These are phyloP conservation scores for Silurus meridionalis DNA, from an alignment of 2,113 vertebrate species.

Conservation along the genomic window DNA sequence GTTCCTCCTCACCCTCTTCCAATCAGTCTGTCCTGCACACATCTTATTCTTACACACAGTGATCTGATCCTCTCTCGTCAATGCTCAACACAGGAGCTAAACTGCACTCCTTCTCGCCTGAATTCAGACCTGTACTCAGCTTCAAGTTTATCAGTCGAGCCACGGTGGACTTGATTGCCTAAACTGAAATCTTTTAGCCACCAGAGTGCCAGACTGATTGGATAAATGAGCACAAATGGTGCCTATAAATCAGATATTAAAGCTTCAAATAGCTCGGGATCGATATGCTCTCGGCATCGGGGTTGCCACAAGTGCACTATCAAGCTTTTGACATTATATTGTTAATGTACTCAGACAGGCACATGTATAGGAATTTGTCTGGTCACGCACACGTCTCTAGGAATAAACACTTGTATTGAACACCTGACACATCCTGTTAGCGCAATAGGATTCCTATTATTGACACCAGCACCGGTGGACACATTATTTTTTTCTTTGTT, in stretches of 20 bases:
- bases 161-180: slow-evolving; percentile 32
- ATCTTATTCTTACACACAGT: neutral
- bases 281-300: slow-evolving; percentile 6
- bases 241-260: slow-evolving; percentile 38
- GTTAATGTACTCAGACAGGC: slow-evolving; percentile 5
- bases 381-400: neutral
- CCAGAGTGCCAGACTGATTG: slow-evolving; percentile 11
- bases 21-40: neutral
- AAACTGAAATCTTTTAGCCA: slow-evolving; percentile 25
- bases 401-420: neutral
- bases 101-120: neutral
- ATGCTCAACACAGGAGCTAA: neutral
- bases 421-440: neutral
- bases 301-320: neutral
- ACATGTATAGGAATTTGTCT: neutral
- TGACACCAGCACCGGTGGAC: no score
- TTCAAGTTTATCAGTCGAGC: slow-evolving; percentile 26
- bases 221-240: slow-evolving; percentile 2
- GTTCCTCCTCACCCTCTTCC: neutral
- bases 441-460: neutral
- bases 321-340: neutral
- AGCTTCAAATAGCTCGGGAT: slow-evolving; percentile 4
- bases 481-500: neutral
- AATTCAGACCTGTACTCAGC: neutral
- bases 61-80: no score